Evolutionary conservation across 2,113 vertebrate species (phyloP), one percentile per base, ranked within the genome.

Genomic region (Salvelinus namaycush): DNA sequence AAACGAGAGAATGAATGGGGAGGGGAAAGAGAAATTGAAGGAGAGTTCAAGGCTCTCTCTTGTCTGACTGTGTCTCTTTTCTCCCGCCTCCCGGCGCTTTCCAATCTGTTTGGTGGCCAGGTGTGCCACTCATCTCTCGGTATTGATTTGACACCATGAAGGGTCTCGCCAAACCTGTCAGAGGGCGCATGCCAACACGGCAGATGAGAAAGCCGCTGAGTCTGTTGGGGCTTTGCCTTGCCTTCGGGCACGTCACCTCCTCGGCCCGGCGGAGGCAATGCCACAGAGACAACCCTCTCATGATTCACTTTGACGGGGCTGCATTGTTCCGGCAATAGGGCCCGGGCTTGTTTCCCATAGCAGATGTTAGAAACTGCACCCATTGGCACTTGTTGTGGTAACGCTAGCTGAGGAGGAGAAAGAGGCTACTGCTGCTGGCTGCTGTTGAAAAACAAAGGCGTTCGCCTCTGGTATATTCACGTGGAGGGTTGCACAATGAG

Each of bases 401-500:
- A 80, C 49, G 76, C 51, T 34, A 39, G 29, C 31, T n/a, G 59
- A 68, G 67, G 8, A 18, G 14, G 4, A 54, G 68, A 24, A 18
- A 8, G 5, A 39, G 44, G 39, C 18, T 26, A 70, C 68, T 60
- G 39, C 18, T n/a, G 67, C 67, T 69, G 29, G 27, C 68, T 13
- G 39, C 9, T 9, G 22, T 27, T 66, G 24, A 48, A 48, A 49
- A 70, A 11, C 9, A 29, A 44, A 51, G 12, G 12, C 0, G 65
- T 14, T 54, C 24, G 26, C 51, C 44, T 39, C 11, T 31, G 71
- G 76, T 8, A 78, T 87, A 93, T 94, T 0, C 91, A 94, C 94
- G 91, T 75, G 94, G 93, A 39, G 95, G 95, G 0, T 93, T 94
- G 8, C 95, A 95, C 1, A 72, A 48, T 0, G 94, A 93, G 11